phyloP scores from a whole-genome alignment of 2,797 vertebrate species.

The Lepus oiostolus region DNA sequence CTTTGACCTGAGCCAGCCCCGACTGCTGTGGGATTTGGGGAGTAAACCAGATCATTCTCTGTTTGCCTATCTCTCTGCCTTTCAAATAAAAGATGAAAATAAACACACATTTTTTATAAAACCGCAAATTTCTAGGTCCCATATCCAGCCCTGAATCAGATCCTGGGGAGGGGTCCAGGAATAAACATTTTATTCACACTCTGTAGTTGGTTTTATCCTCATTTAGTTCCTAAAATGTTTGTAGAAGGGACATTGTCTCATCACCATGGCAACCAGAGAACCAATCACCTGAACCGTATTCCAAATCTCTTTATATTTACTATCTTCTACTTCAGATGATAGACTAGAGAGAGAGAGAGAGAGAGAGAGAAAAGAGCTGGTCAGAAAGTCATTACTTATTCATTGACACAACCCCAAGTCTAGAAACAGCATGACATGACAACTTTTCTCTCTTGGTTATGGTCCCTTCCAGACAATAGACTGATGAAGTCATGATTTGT shows the following conservation, averaged over 20 bases:
- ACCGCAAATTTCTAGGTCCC: background rate
- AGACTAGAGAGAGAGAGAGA: background rate
- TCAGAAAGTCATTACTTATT: slow-evolving; percentile 57
- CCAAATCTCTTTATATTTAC: slow-evolving; percentile 40
- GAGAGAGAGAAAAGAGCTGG: background rate
- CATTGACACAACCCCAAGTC: background rate
- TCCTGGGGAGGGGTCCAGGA: background rate
- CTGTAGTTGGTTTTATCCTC: slow-evolving; percentile 4
- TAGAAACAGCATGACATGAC: slow-evolving; percentile 52
- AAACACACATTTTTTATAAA: too few species aligned
- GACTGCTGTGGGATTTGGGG: too few species aligned
- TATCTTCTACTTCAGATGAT: slow-evolving; percentile 46
- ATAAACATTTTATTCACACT: background rate
- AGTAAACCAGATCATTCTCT: too few species aligned
- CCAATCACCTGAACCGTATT: slow-evolving; percentile 35
- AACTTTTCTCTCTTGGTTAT: background rate
- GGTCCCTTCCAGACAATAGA: background rate
- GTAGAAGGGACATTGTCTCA: slow-evolving; percentile 55
- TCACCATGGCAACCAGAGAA: slow-evolving; percentile 66
- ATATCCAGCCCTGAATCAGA: background rate
- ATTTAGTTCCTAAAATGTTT: slow-evolving; percentile 17
- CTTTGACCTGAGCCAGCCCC: too few species aligned
- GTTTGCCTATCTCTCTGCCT: too few species aligned
- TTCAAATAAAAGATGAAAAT: too few species aligned
- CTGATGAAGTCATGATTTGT: slow-evolving; percentile 50